Evolutionary conservation across 2,888 invertebrate genomes (phyloP), one percentile per base, ranked within the genome.

Genomic region (Cheilosia pagana): DNA sequence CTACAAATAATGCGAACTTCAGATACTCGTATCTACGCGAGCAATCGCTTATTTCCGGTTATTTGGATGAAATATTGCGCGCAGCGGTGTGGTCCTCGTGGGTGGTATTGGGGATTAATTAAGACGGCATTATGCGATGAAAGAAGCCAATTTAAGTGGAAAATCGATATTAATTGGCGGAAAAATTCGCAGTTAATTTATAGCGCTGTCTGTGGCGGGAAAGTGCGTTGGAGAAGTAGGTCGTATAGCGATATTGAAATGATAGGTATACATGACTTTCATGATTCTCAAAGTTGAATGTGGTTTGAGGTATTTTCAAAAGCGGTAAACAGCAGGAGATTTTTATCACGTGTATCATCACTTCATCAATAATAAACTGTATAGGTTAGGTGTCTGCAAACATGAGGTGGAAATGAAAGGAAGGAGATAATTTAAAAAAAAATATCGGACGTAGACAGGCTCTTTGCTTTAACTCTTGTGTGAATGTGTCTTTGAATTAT

Each of bases 91-190:
- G 12, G n/a, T 62, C 55, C 62, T 67, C 72, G 68, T 63, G 68
- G 82, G 78, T 74, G 82, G 82, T 55, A 48, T 28, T 45, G 10
- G 39, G 23, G 62, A 82, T 70, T 83, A 83, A 78, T 83, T 72
- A 52, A 43, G 31, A 62, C 62, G 45, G 72, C 62, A 67, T 78
- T 77, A 68, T 78, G 57, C 45, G 78, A 16, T 62, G 78, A 78
- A 68, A 74, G 74, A 31, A 45, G 23, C 45, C 39, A 62, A 77
- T 31, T 83, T 74, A 53, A 62, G 71, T 72, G 63, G 71, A 78
- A 74, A 63, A 83, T 82, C 77, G 60, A 77, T 65, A 81, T 71
- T 81, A 81, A 72, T 72, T 79, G 65, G 79, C 71, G 60, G 59
- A 71, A 65, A 65, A 60, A 25, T 31, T 77, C 53, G 62, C 60